Percentiles rank a stretch among this genome's conserved stretches.
Evolutionary conservation across 1,140 invertebrate species (phyloP).

Genomic region (Teleogryllus occipitalis): DNA sequence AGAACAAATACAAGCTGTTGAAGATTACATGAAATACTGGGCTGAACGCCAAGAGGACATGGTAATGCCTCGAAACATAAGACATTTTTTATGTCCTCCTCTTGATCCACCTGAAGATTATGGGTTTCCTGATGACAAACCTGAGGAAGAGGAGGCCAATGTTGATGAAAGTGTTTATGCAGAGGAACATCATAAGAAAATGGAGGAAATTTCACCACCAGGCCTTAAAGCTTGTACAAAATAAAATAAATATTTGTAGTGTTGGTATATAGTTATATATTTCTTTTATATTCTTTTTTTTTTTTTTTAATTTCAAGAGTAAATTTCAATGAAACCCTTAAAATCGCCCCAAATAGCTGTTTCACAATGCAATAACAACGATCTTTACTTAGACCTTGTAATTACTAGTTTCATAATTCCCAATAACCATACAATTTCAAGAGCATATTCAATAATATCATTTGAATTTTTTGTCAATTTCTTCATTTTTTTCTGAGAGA

Average conservation of each 20-base stretch:
- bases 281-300: no score
- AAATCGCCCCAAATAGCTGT: no score
- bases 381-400: no score
- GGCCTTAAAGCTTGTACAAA: background rate
- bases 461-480: no score
- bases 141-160: background rate
- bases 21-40: slow-evolving; percentile 40
- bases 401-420: no score
- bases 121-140: background rate
- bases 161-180: background rate
- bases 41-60: slow-evolving; percentile 43
- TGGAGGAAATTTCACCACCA: background rate
- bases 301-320: background rate
- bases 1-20: slow-evolving; percentile 32
- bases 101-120: slow-evolving; percentile 32
- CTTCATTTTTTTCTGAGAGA: no score
- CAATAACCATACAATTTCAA: no score
- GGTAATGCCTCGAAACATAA: slow-evolving; percentile 51
- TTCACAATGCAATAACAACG: no score
- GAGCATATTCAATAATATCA: no score
- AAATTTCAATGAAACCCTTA: background rate
- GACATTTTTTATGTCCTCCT: slow-evolving; percentile 49
- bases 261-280: background rate
- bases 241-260: background rate
- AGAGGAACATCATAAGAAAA: background rate